Conservation (phyloP, 2,888 invertebrate genomes). For the Epistrophe eligans region DNA sequence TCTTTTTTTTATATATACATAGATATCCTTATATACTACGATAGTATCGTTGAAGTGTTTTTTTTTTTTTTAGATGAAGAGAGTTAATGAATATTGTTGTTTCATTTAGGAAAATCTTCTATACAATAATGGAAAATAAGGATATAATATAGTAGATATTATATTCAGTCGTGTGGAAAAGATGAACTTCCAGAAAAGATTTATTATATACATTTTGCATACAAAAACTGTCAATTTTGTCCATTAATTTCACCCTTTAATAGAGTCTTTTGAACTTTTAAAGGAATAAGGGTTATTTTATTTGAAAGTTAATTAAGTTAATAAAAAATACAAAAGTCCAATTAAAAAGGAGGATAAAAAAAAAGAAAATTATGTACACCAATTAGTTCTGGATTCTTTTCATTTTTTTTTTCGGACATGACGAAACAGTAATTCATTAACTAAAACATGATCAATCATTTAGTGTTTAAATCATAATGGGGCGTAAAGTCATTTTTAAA, state of each 20-base stretch:
- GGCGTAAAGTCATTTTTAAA: no score
- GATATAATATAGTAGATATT: background rate
- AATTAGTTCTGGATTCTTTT: background rate
- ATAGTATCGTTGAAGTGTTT: constrained; percentile 8
- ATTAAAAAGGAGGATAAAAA: background rate
- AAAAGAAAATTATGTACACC: background rate
- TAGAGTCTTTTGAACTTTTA: background rate
- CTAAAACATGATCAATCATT: no score
- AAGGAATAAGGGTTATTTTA: background rate
- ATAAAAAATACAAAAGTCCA: background rate
- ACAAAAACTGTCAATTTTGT: constrained; percentile 17
- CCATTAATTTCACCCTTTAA: constrained; percentile 17
- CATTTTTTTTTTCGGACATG: background rate
- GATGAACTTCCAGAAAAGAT: constrained; percentile 14
- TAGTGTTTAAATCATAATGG: no score
- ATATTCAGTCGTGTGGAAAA: constrained; percentile 4
- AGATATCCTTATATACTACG: background rate
- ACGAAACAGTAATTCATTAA: no score
- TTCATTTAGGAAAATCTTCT: background rate
- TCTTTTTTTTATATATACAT: background rate
- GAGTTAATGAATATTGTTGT: constrained; percentile 31
- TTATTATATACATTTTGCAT: background rate
- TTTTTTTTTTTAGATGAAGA: constrained; percentile 7
- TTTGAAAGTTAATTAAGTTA: background rate
- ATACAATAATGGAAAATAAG: background rate